These are phyloP conservation scores for Sinhomidia bicolor DNA, from an alignment of 2,888 invertebrate genomes.

Conservation along the genomic window DNA sequence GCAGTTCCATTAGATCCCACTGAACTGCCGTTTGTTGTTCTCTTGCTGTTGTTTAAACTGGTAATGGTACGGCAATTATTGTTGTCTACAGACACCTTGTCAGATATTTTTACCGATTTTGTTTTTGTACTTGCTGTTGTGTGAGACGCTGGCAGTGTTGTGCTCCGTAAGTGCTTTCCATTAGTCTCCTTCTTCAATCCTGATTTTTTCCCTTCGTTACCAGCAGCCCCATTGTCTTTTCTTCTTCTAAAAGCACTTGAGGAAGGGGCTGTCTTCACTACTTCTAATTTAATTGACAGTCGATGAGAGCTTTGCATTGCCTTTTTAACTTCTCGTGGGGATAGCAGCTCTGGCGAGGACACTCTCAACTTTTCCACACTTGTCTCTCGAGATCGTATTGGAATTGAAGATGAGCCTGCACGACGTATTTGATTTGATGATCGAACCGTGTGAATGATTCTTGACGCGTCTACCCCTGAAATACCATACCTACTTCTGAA, in stretches of 20 bases:
- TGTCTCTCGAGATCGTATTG: slow-evolving; percentile 75
- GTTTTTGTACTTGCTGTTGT: slow-evolving; percentile 69
- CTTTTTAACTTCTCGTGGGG: slow-evolving; percentile 85
- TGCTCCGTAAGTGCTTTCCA: slow-evolving; percentile 54
- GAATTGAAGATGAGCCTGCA: slow-evolving; percentile 75
- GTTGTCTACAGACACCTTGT: slow-evolving; percentile 71
- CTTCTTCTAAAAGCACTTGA: slow-evolving; percentile 78
- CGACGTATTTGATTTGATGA: slow-evolving; percentile 72
- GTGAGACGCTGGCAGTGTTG: slow-evolving; percentile 69
- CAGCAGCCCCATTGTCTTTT: slow-evolving; percentile 78
- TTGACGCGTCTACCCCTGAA: slow-evolving; percentile 71
- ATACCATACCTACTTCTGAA: slow-evolving; percentile 71
- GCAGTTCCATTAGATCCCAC: slow-evolving; percentile 31
- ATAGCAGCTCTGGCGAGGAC: slow-evolving; percentile 84
- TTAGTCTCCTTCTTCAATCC: slow-evolving; percentile 80
- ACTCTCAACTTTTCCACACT: slow-evolving; percentile 81
- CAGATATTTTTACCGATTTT: slow-evolving; percentile 77
- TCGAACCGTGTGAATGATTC: slow-evolving; percentile 75
- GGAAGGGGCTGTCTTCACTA: slow-evolving; percentile 72
- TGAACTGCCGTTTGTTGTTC: slow-evolving; percentile 8
- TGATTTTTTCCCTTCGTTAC: slow-evolving; percentile 76
- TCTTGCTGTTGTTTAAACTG: slow-evolving; percentile 34
- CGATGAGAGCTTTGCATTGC: slow-evolving; percentile 79
- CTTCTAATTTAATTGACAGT: slow-evolving; percentile 78
- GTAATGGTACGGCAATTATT: slow-evolving; percentile 48